Conservation (phyloP, 2,113 vertebrate species). For the Electrona antarctica region DNA sequence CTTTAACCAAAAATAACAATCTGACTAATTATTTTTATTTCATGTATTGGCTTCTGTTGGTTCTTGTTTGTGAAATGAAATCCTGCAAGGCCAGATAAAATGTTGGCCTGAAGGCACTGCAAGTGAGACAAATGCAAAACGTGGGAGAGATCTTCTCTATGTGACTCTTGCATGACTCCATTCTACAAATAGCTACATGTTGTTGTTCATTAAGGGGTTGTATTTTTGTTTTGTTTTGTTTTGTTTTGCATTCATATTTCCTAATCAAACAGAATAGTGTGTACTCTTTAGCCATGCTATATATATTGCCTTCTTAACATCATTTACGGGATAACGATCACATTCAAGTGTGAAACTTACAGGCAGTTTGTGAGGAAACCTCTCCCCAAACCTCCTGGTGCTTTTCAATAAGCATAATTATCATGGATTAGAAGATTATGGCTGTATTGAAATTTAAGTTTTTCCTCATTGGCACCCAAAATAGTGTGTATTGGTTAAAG, state of each 20-base stretch:
- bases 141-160: not conserved
- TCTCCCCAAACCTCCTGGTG: no score
- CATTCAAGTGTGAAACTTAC: no score
- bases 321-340: no score
- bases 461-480: no score
- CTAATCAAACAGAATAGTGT: not conserved
- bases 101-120: not conserved
- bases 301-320: not conserved
- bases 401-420: no score
- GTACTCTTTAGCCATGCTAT: not conserved
- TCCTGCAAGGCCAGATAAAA: not conserved
- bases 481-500: no score
- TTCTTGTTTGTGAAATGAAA: not conserved
- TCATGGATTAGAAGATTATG: no score
- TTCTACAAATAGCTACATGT: not conserved
- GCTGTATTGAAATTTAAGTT: no score
- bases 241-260: not conserved
- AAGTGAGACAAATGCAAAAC: not conserved
- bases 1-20: not conserved
- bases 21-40: not conserved
- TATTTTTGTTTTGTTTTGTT: not conserved
- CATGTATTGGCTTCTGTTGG: not conserved
- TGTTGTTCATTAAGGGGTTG: not conserved
- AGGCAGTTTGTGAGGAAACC: no score
- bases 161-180: not conserved